Percentiles rank a stretch among this genome's conserved stretches.
Conservation (phyloP, 1,140 invertebrate genomes). For the Pollicipes pollicipes region DNA sequence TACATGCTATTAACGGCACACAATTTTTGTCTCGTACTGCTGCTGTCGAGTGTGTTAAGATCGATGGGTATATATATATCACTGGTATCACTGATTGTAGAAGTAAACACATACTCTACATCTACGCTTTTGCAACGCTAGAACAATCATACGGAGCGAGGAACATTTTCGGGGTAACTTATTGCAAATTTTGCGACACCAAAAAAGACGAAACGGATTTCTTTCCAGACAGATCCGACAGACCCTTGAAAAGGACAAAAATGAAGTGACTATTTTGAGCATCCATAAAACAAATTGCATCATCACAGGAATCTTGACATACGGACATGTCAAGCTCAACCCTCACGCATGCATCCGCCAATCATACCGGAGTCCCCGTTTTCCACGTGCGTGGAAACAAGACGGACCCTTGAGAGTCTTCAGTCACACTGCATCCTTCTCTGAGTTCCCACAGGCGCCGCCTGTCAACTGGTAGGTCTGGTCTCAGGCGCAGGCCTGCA, state of each 20-base stretch:
- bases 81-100: background rate
- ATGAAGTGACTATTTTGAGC: background rate
- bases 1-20: background rate
- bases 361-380: background rate
- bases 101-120: background rate
- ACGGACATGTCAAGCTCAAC: background rate
- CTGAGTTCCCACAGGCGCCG: too few species aligned
- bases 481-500: background rate
- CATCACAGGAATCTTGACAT: background rate
- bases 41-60: background rate
- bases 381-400: background rate
- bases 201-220: background rate
- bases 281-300: background rate
- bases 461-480: background rate
- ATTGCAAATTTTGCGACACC: background rate
- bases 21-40: background rate
- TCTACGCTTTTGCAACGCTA: background rate
- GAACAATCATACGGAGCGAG: background rate
- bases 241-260: background rate
- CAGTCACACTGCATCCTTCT: too few species aligned
- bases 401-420: background rate
- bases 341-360: background rate
- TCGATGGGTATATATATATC: background rate
- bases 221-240: background rate
- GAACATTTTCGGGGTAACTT: background rate